Percentiles rank a stretch among this genome's conserved stretches.
Conservation (phyloP, 64 coral and sea anemone genomes). For the Montipora cactus region DNA sequence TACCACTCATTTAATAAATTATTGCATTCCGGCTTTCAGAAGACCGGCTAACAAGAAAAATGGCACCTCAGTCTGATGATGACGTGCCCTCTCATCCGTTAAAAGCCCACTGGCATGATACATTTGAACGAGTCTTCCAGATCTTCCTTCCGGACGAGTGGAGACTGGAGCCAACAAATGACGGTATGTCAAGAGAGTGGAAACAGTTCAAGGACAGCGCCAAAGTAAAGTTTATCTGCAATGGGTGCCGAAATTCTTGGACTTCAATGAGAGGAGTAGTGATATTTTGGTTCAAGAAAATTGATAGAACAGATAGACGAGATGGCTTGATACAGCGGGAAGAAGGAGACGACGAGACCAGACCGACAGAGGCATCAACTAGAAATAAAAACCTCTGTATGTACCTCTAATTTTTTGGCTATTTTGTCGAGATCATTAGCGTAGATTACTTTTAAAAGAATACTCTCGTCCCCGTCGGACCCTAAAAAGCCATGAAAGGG, state of each 20-base stretch:
- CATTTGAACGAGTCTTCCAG: conserved; percentile 9
- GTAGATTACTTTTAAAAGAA: no score
- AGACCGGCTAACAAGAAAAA: background rate
- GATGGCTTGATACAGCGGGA: background rate
- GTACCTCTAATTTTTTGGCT: background rate
- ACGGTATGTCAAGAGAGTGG: background rate
- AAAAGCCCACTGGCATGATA: background rate
- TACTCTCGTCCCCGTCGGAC: no score
- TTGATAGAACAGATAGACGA: background rate
- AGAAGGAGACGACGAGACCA: background rate
- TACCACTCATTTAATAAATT: background rate
- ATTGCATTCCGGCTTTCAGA: background rate
- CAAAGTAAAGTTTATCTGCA: conserved; percentile 47
- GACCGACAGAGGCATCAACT: no score
- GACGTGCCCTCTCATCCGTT: background rate
- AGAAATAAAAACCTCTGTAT: background rate
- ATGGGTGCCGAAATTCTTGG: conserved; percentile 3
- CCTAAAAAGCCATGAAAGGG: no score
- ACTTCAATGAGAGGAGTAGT: conserved; percentile 37
- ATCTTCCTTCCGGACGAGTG: conserved; percentile 22
- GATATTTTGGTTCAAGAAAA: conserved; percentile 60
- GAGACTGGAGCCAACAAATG: background rate
- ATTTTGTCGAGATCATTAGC: no score
- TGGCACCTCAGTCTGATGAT: background rate
- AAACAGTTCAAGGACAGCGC: background rate